Evolutionary conservation across 2,888 invertebrate species (phyloP), one percentile per base, ranked within the genome.

Genomic region (Rhaphigaster nebulosa): DNA sequence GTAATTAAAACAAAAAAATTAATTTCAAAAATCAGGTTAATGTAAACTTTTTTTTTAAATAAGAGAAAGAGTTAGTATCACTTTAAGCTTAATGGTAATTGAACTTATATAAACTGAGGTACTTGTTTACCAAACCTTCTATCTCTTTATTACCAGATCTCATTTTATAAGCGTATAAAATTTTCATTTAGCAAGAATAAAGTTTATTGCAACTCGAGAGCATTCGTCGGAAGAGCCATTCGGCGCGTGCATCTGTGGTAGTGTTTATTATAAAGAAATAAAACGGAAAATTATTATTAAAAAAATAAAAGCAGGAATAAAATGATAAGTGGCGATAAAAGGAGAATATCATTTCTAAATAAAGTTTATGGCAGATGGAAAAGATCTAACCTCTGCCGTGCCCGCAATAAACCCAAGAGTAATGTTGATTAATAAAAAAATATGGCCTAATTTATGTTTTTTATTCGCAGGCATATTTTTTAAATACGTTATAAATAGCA

Each of bases 321-420:
- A 76, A 76, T 6, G 70, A 38, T 76, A 76, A 76, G 34, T 76
- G 70, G n/a, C 15, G 23, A 76, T 76, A 38, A 76, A 76, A 76
- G 34, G 1, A 18, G 70, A 34, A 10, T 76, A 23, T 34, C 70
- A 76, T 76, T 76, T 76, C 38, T 76, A 76, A 76, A 76, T 34
- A 76, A 76, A 76, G 34, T 76, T 76, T 76, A 76, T 76, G 5
- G 70, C 38, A 38, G 70, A 76, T 76, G 70, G 38, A 76, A 76
- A 76, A 38, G 70, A 76, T 23, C 38, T 38, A 38, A 38, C 34
- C 70, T 20, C 70, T 38, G 70, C 38, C 70, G 6, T 4, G 29
- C 3, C 20, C 70, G 38, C 34, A 76, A 76, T 76, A 76, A 34
- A 15, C 18, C 34, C 20, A 38, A 76, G 38, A 38, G 34, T 76